Base-by-base conservation (phyloP, 2,113 vertebrate species). In the Lampris incognitus region DNA sequence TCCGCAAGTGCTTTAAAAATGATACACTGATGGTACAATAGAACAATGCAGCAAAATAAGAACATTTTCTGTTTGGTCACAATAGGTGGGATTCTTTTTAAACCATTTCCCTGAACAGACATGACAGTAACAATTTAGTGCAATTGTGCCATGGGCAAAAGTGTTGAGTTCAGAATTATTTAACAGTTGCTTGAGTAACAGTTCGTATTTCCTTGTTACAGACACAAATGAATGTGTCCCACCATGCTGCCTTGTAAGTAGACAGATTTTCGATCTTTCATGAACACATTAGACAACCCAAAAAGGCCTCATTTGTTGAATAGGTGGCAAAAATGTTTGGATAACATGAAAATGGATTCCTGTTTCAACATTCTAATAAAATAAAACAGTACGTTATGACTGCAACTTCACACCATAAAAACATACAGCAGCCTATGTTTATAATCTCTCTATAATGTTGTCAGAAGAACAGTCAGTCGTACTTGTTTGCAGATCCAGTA, bases 21-120 rank as follows among this genome's bases (percentile, higher is more conserved):
- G 56, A 24, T 41, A 48, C 9, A 67, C 54, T 56, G 5, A 56
- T n/a, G 42, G 50, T 52, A n/a, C 48, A 65, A 82, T 8, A 64
- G 13, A 79, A 79, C 38, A 55, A 37, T 6, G 42, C 56, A 67
- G 40, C 1, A 55, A 7, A 9, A 72, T 4, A 65, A 82, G 76
- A 73, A 24, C 62, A 83, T 85, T 83, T 76, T 79, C 58, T 68
- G 52, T 90, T 91, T 91, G 88, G 90, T 91, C 88, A 85, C 72
- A 83, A 74, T 42, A 79, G 73, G 74, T 72, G 48, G 67, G 68
- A 83, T 84, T 78, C 3, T 2, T 65, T 44, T 50, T 42, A 72
- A 74, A 66, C 7, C 7, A 41, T 42, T 67, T 64, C 65, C 63
- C 60, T 48, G 1, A 1, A 66, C 66, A 71, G 44, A 41, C 65